Percentiles rank a stretch among this genome's conserved stretches.
Evolutionary conservation across 2,797 vertebrate species (phyloP).

Genomic region (Gila robusta): DNA sequence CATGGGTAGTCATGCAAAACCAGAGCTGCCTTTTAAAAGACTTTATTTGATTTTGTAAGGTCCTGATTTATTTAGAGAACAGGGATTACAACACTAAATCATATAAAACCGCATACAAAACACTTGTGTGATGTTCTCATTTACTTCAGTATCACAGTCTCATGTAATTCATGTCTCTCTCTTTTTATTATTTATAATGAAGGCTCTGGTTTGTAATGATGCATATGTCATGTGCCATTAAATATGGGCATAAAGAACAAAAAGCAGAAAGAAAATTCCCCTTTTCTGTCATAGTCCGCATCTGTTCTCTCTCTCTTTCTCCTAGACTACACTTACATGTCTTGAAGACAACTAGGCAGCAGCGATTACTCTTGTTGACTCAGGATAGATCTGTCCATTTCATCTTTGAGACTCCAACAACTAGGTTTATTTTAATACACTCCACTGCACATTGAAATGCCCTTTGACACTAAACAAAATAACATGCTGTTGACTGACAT

Average conservation of each 20-base stretch:
- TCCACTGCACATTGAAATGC: slow-evolving; percentile 30
- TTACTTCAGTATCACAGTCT: slow-evolving; percentile 9
- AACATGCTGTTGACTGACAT: slow-evolving; percentile 23
- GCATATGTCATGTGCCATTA: not conserved
- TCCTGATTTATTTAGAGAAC: slow-evolving; percentile 41
- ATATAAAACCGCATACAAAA: slow-evolving; percentile 30
- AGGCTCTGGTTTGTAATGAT: not conserved
- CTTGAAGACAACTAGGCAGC: slow-evolving; percentile 83
- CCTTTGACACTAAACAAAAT: slow-evolving; percentile 27
- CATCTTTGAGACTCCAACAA: slow-evolving; percentile 28
- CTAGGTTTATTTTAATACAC: slow-evolving; percentile 72
- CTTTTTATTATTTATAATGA: slow-evolving; percentile 5
- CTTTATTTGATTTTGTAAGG: slow-evolving; percentile 33
- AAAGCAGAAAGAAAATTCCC: not conserved
- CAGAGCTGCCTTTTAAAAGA: slow-evolving; percentile 44
- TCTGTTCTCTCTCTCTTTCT: not conserved
- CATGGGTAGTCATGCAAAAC: slow-evolving; percentile 36
- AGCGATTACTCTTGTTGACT: slow-evolving; percentile 71
- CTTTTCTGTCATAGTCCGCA: not conserved
- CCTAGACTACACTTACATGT: slow-evolving; percentile 72
- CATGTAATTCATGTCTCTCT: not conserved
- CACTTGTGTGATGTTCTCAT: slow-evolving; percentile 19
- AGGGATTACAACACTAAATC: slow-evolving; percentile 51
- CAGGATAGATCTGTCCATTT: slow-evolving; percentile 28
- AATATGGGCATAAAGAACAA: not conserved